Percentiles rank a stretch among this genome's conserved stretches.
phyloP scores from a whole-genome alignment of 1,140 invertebrate species.

The Dreissena rostriformis region DNA sequence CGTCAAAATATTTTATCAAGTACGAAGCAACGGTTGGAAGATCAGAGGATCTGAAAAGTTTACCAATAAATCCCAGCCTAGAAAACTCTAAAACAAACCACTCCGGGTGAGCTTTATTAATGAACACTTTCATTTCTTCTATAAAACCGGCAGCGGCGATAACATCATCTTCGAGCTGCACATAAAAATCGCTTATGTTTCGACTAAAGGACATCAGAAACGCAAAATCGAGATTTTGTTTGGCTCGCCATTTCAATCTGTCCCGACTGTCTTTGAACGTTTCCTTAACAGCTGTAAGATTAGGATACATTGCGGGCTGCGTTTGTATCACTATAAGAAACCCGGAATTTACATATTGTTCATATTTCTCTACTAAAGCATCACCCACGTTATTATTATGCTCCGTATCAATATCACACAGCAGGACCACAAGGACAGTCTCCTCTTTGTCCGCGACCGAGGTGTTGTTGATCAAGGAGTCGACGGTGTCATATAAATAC shows the following conservation, averaged over 20 bases:
- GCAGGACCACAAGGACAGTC: constrained; percentile 65
- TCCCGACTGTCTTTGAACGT: constrained; percentile 75
- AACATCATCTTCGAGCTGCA: constrained; percentile 81
- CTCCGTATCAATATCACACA: constrained; percentile 65
- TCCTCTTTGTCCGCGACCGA: constrained; percentile 50
- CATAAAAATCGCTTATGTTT: constrained; percentile 74
- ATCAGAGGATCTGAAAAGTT: constrained; percentile 75
- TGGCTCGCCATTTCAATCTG: constrained; percentile 78
- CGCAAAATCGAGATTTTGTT: constrained; percentile 80
- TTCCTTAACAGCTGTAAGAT: constrained; percentile 69
- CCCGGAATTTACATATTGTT: constrained; percentile 59
- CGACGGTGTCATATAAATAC: constrained; percentile 70
- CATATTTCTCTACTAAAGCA: constrained; percentile 54
- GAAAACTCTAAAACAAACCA: constrained; percentile 79
- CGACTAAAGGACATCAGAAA: constrained; percentile 75
- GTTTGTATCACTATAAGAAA: constrained; percentile 75
- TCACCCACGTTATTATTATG: constrained; percentile 61
- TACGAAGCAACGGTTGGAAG: constrained; percentile 69
- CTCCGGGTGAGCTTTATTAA: constrained; percentile 19
- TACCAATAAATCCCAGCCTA: constrained; percentile 79
- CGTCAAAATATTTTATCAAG: constrained; percentile 74
- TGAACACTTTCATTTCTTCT: constrained; percentile 69
- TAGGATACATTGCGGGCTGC: constrained; percentile 72
- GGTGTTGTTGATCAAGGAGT: constrained; percentile 65
- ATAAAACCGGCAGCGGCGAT: constrained; percentile 73